Evolutionary conservation across 2,888 invertebrate species (phyloP).

Genomic region (Heliconius charithonia): DNA sequence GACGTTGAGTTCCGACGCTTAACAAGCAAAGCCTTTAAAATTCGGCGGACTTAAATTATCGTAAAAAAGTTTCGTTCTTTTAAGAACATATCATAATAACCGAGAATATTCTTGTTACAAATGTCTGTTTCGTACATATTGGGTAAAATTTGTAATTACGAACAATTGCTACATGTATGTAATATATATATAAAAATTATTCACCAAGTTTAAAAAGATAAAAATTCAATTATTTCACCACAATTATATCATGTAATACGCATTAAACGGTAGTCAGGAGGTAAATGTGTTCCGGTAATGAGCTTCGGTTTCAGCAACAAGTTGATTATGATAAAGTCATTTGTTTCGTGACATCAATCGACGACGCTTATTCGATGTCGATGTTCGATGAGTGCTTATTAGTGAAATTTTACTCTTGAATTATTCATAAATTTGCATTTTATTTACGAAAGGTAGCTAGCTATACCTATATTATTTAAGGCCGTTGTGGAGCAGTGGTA

Average conservation of each 20-base stretch:
- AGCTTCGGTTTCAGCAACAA: constrained; percentile 64
- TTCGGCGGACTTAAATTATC: too few species aligned
- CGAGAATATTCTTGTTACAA: too few species aligned
- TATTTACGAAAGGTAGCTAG: neutral
- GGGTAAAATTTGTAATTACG: too few species aligned
- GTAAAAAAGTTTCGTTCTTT: too few species aligned
- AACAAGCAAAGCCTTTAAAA: too few species aligned
- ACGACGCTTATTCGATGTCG: constrained; percentile 59
- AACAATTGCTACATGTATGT: too few species aligned
- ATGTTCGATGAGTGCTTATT: constrained; percentile 53
- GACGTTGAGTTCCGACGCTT: too few species aligned
- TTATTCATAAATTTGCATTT: constrained; percentile 50
- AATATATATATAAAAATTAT: neutral
- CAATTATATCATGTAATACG: constrained; percentile 52
- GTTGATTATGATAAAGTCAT: constrained; percentile 71
- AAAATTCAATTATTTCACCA: constrained; percentile 53
- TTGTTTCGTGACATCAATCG: constrained; percentile 54
- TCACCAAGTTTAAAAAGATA: constrained; percentile 40
- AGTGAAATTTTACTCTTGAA: constrained; percentile 49
- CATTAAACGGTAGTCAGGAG: constrained; percentile 49
- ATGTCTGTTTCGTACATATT: too few species aligned
- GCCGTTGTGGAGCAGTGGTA: too few species aligned
- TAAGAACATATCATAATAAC: too few species aligned
- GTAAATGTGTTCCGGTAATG: constrained; percentile 57
- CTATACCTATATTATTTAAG: too few species aligned